These are phyloP conservation scores for Zosterops pallidus DNA, from an alignment of 2,113 vertebrate genomes.

Conservation along the genomic window DNA sequence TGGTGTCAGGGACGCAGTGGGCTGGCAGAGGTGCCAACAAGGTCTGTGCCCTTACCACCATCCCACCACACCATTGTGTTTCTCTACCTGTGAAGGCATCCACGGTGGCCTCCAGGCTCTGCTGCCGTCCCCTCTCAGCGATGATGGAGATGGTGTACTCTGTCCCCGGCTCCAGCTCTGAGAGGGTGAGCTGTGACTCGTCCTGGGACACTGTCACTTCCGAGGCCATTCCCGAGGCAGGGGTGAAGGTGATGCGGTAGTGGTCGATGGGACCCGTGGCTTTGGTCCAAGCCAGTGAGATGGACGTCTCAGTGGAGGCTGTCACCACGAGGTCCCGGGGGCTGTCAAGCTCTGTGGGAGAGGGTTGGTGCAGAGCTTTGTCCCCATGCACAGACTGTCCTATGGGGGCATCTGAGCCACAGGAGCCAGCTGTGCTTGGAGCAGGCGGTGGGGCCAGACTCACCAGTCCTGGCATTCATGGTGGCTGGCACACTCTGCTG, in stretches of 20 bases:
- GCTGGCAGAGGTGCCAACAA: neutral
- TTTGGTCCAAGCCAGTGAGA: constrained; percentile 89
- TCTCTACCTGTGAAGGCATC: constrained; percentile 93
- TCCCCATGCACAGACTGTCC: neutral
- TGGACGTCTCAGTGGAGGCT: constrained; percentile 90
- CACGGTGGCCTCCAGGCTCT: constrained; percentile 88
- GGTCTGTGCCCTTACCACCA: neutral
- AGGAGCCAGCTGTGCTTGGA: neutral
- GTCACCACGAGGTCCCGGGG: constrained; percentile 89
- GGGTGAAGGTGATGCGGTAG: constrained; percentile 90
- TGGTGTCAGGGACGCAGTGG: accelerated
- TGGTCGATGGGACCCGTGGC: constrained; percentile 93
- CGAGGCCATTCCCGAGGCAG: constrained; percentile 82
- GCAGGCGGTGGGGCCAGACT: constrained; percentile 41
- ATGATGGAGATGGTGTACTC: constrained; percentile 94
- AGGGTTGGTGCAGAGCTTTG: neutral
- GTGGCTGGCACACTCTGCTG: constrained; percentile 94
- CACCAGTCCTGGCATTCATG: constrained; percentile 96
- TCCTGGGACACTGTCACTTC: constrained; percentile 88
- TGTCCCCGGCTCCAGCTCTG: constrained; percentile 87
- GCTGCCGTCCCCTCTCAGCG: constrained; percentile 90
- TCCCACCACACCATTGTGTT: neutral
- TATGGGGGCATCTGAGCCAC: neutral
- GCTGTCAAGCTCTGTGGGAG: constrained; percentile 84
- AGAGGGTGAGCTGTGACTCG: constrained; percentile 80